Evolutionary conservation across 2,113 vertebrate species (phyloP), one percentile per base, ranked within the genome.

Genomic region (Leiothrix lutea): DNA sequence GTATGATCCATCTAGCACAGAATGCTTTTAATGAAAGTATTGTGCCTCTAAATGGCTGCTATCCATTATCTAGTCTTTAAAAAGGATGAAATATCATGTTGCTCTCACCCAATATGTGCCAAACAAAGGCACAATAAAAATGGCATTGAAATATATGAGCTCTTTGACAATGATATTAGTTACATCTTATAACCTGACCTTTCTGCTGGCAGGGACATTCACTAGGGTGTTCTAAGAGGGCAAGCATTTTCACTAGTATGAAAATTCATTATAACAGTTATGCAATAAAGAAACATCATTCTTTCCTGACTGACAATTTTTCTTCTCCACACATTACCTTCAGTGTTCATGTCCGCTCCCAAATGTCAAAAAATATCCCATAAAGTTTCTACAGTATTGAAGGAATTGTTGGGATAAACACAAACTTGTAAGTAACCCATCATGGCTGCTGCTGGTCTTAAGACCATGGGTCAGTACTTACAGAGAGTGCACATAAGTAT

Each of bases 171-270:
- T 15, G 75, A 51, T 86, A 92, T 97, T 94, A 97, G 93, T 97
- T 96, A 97, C 82, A 74, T 95, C 88, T 94, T 95, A 86, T 74
- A 95, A 61, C 62, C 53, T 95, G 97, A 98, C 96, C 94, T 98
- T 97, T 97, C 93, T 72, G 53, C 71, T 96, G 78, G 57, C 80
- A 95, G 94, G 72, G 80, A 91, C 85, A 91, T 94, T 95, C 91
- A 79, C 80, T 90, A 92, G 96, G 89, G 93, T 97, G 70, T 93
- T 97, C 66, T 56, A 94, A 94, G 81, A 80, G 93, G 79, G 53
- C 67, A 95, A 87, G 85, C 11, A 94, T 96, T 97, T 97, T 90
- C 77, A 80, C 72, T 70, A 92, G 75, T 85, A 96, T 96, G 88
- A 97, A 97, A 94, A 87, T 93, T 95, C 64, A 92, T 94, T 94